phyloP scores from a whole-genome alignment of 2,888 invertebrate genomes.

The Ectropis crepuscularia region DNA sequence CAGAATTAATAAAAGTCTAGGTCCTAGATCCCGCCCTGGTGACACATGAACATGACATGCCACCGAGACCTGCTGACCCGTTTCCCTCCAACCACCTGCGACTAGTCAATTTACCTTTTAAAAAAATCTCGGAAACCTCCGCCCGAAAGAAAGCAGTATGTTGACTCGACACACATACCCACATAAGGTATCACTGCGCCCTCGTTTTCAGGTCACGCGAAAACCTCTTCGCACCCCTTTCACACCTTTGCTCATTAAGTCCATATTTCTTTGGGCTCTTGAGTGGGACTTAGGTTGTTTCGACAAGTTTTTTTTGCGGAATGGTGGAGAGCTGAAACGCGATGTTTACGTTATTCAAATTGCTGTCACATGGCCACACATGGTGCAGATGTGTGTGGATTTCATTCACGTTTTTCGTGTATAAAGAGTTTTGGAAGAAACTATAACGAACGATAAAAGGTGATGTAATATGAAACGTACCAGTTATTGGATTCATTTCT shows the following conservation, averaged over 20 bases:
- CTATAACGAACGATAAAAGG: background rate
- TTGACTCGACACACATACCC: constrained; percentile 79
- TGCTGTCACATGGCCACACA: constrained; percentile 65
- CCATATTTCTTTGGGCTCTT: constrained; percentile 58
- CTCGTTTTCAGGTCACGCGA: constrained; percentile 68
- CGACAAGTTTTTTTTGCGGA: constrained; percentile 53
- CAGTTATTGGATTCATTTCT: background rate
- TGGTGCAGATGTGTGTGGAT: constrained; percentile 51
- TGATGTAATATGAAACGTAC: background rate
- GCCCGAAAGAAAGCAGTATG: constrained; percentile 76
- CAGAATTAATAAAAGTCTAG: background rate
- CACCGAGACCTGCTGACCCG: constrained; percentile 79
- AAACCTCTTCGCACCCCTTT: constrained; percentile 61
- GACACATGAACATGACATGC: constrained; percentile 80
- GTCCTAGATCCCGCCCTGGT: constrained; percentile 62
- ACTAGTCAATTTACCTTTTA: constrained; percentile 80
- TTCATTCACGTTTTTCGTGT: constrained; percentile 45
- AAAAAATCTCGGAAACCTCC: constrained; percentile 76
- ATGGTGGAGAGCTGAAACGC: constrained; percentile 69
- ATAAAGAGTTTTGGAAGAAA: constrained; percentile 13
- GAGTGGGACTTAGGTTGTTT: constrained; percentile 53
- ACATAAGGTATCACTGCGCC: constrained; percentile 68
- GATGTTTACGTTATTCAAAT: constrained; percentile 78
- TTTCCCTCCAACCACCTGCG: constrained; percentile 75
- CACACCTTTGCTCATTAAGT: constrained; percentile 65